Evolutionary conservation across 1,140 invertebrate species (phyloP).

Genomic region (Drosophila murphyi): DNA sequence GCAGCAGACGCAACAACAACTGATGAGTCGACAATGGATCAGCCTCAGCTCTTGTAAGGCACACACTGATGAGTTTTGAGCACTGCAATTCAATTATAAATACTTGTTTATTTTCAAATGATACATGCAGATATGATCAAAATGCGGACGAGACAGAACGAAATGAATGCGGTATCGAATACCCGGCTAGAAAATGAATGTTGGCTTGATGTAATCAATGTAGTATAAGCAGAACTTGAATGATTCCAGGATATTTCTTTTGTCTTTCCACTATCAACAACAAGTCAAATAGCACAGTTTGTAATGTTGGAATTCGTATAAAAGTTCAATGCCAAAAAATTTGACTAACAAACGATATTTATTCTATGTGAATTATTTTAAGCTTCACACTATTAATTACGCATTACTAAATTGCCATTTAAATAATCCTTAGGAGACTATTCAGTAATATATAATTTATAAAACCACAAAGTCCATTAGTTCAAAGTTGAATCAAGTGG

Average conservation of each 20-base stretch:
- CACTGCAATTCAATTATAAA: neutral
- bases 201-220: no score
- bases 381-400: slow-evolving; percentile 16
- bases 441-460: slow-evolving; percentile 23
- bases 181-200: neutral
- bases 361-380: neutral
- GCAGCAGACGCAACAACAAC: slow-evolving; percentile 16
- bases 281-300: neutral
- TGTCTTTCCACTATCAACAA: neutral
- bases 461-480: slow-evolving; percentile 30
- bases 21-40: slow-evolving; percentile 20
- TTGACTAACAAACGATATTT: neutral
- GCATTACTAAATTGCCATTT: slow-evolving; percentile 1
- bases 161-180: neutral
- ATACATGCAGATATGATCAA: neutral
- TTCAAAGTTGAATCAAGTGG: neutral
- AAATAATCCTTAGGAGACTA: neutral
- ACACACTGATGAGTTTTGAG: slow-evolving; percentile 4
- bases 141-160: neutral
- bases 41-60: slow-evolving; percentile 8
- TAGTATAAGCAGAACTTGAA: neutral
- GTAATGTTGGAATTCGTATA: slow-evolving; percentile 5
- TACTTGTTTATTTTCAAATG: neutral
- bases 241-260: neutral
- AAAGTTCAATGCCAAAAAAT: neutral